Evolutionary conservation across 1,140 invertebrate genomes (phyloP).

Genomic region (Calycopis cecrops): DNA sequence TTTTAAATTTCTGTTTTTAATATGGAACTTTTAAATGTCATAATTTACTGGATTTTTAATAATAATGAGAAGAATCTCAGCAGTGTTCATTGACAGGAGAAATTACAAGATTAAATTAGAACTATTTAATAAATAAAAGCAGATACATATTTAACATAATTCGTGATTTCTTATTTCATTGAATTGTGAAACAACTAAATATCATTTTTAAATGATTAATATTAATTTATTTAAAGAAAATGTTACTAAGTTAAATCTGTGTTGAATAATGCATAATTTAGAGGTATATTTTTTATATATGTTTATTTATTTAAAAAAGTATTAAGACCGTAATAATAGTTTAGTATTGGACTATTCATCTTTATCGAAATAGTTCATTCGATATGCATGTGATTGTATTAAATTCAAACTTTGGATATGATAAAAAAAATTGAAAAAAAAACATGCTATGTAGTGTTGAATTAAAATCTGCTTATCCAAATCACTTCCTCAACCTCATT

Average conservation of each 20-base stretch:
- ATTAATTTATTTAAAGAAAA: constrained; percentile 52
- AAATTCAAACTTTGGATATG: not conserved
- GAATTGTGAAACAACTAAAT: constrained; percentile 32
- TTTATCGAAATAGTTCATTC: constrained; percentile 17
- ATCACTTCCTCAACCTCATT: constrained; percentile 9
- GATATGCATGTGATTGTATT: constrained; percentile 9
- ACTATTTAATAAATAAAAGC: constrained; percentile 24
- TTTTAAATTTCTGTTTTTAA: constrained; percentile 7
- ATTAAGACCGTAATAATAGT: constrained; percentile 49
- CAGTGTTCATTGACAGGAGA: constrained; percentile 19
- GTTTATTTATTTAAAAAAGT: constrained; percentile 60
- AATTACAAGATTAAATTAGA: constrained; percentile 12
- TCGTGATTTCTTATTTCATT: constrained; percentile 12
- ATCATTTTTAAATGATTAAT: constrained; percentile 38
- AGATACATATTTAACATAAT: constrained; percentile 17
- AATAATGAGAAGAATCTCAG: constrained; percentile 41
- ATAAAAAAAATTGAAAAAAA: constrained; percentile 8
- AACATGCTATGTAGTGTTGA: constrained; percentile 8
- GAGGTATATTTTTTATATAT: constrained; percentile 67
- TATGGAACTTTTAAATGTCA: constrained; percentile 11
- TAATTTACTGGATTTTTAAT: constrained; percentile 10
- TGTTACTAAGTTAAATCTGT: constrained; percentile 60
- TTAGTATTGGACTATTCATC: constrained; percentile 31
- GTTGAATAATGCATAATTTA: constrained; percentile 60
- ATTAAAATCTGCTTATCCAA: not conserved